A percentile compares a stretch with the other conserved stretches of the same genome.
These are phyloP conservation scores for Enteromius fasciolatus DNA, from an alignment of 2,797 vertebrate genomes.

Conservation along the genomic window DNA sequence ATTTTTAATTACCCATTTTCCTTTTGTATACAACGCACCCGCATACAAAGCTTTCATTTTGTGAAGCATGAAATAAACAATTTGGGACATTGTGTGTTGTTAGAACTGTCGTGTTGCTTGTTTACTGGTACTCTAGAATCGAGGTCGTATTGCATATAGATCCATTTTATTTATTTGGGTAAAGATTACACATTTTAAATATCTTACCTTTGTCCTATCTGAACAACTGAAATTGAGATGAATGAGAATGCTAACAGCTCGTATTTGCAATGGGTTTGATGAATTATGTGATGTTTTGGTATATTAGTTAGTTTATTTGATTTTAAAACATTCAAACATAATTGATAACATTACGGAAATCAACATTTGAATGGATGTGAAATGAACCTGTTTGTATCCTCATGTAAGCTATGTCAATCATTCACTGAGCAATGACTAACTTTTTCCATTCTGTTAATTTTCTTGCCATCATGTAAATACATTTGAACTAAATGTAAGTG, in stretches of 20 bases:
- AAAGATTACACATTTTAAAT: not conserved
- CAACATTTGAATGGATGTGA: not conserved
- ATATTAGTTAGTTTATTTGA: conserved; percentile 1
- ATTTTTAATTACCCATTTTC: not conserved
- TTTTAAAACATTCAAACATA: not conserved
- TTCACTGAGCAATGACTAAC: not conserved
- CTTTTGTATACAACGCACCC: not conserved
- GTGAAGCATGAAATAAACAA: not conserved
- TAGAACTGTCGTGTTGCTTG: not conserved
- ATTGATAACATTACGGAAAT: not conserved
- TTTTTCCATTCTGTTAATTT: not conserved
- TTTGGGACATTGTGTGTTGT: not conserved
- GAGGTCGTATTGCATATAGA: not conserved
- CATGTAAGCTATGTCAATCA: not conserved
- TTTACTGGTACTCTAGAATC: not conserved
- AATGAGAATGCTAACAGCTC: not conserved
- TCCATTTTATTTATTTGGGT: not conserved
- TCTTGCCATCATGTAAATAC: not conserved
- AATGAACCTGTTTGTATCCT: not conserved
- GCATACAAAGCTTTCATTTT: not conserved
- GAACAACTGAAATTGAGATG: not conserved
- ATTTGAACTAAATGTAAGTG: not conserved
- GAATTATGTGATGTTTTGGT: not conserved
- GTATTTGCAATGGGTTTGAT: not conserved
- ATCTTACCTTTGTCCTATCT: not conserved